A percentile compares a stretch with the other conserved stretches of the same genome.
Evolutionary conservation across 2,113 vertebrate genomes (phyloP).

Genomic region (Stictonetta naevosa): DNA sequence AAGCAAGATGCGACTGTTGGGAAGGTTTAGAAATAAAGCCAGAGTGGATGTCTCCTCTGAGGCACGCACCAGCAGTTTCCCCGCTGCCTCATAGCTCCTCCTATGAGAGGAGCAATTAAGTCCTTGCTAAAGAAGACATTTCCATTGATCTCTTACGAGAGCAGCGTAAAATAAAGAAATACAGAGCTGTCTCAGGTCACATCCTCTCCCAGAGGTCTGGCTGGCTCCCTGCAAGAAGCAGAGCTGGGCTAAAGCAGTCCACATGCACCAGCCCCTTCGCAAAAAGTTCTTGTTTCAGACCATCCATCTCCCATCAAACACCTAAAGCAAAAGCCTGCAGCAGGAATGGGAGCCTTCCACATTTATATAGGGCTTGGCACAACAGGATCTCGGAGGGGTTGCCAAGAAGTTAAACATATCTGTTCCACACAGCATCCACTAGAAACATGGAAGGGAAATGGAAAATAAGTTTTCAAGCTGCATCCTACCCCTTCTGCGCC

Average conservation of each 20-base stretch:
- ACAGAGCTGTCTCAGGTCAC: neutral
- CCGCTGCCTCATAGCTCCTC: neutral
- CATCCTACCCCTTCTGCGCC: neutral
- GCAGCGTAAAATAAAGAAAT: neutral
- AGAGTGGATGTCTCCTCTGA: neutral
- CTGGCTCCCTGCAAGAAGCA: neutral
- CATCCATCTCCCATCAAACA: neutral
- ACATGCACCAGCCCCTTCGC: fast-evolving
- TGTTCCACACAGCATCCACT: neutral
- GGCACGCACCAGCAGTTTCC: neutral
- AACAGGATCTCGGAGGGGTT: neutral
- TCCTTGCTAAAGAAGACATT: neutral
- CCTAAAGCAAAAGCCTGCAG: neutral
- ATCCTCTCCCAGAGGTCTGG: neutral
- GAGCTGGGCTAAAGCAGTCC: neutral
- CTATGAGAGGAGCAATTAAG: neutral
- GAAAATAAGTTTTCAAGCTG: neutral
- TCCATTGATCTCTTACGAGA: neutral
- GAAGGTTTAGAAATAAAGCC: neutral
- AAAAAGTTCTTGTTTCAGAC: neutral
- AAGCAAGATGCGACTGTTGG: neutral
- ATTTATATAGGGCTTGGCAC: neutral
- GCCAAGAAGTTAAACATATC: neutral
- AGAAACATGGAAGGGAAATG: neutral
- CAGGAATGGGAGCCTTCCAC: neutral